These are phyloP conservation scores for Neodiprion fabricii DNA, from an alignment of 1,140 invertebrate genomes.

Conservation along the genomic window DNA sequence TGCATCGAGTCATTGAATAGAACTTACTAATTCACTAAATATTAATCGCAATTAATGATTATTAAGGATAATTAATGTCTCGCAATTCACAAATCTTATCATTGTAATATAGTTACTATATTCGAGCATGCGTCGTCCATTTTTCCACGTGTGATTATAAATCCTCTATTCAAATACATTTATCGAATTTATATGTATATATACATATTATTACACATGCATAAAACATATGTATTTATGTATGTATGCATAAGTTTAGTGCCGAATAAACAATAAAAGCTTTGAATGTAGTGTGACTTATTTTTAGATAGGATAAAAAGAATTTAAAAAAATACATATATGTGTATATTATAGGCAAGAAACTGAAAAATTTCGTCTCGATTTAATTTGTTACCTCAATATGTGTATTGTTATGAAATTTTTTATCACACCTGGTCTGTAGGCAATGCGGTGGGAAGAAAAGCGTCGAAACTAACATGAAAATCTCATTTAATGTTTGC, in stretches of 20 bases:
- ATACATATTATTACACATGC: not conserved
- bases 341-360: constrained; percentile 19
- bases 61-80: not conserved
- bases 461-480: too few species aligned
- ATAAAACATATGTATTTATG: not conserved
- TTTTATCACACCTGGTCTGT: too few species aligned
- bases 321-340: constrained; percentile 11
- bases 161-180: not conserved
- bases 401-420: too few species aligned
- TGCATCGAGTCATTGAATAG: not conserved
- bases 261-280: not conserved
- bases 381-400: too few species aligned
- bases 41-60: not conserved
- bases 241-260: not conserved
- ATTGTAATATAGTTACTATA: too few species aligned
- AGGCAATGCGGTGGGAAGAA: too few species aligned
- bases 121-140: not conserved
- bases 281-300: not conserved
- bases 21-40: not conserved
- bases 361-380: too few species aligned
- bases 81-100: not conserved
- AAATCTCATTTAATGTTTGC: too few species aligned
- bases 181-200: not conserved
- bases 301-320: not conserved
- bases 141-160: not conserved